phyloP scores from a whole-genome alignment of 1,140 invertebrate species.

The Ectropis grisescens region DNA sequence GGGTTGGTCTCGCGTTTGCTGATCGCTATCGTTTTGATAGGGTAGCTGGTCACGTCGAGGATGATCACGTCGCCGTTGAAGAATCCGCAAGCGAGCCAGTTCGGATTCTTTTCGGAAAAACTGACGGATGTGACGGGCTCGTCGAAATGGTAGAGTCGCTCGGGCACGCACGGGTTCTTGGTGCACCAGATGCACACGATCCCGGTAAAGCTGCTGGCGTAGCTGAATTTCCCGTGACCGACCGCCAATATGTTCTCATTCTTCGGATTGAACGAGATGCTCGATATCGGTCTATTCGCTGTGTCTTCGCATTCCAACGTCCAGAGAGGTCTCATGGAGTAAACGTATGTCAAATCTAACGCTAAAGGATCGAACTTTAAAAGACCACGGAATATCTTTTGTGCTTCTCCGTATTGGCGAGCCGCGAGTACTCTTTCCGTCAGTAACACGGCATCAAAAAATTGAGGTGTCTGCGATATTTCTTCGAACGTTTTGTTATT shows the following conservation, averaged over 20 bases:
- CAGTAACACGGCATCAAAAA: slow-evolving; percentile 73
- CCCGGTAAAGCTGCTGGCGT: slow-evolving; percentile 68
- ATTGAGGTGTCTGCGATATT: slow-evolving; percentile 59
- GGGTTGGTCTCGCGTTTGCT: slow-evolving; percentile 70
- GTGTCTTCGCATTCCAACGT: slow-evolving; percentile 66
- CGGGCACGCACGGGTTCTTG: slow-evolving; percentile 89
- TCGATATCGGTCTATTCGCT: slow-evolving; percentile 65
- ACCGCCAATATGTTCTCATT: slow-evolving; percentile 78
- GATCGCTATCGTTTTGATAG: slow-evolving; percentile 65
- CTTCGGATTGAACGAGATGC: slow-evolving; percentile 75
- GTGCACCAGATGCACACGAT: slow-evolving; percentile 85
- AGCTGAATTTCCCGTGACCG: slow-evolving; percentile 77
- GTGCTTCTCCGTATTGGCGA: slow-evolving; percentile 73
- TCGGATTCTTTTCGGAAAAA: slow-evolving; percentile 78
- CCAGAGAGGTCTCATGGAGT: slow-evolving; percentile 76
- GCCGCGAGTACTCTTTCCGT: slow-evolving; percentile 78
- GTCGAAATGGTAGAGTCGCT: slow-evolving; percentile 77
- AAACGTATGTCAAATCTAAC: slow-evolving; percentile 74
- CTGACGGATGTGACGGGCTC: slow-evolving; percentile 80
- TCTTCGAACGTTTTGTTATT: slow-evolving; percentile 32
- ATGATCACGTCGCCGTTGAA: slow-evolving; percentile 83
- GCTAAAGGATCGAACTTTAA: slow-evolving; percentile 71
- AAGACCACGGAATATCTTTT: slow-evolving; percentile 77
- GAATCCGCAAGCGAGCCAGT: slow-evolving; percentile 84
- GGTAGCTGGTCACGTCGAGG: slow-evolving; percentile 74